A percentile compares a stretch with the other conserved stretches of the same genome.
These are phyloP conservation scores for Nowickia ferox DNA, from an alignment of 2,888 invertebrate genomes.

Conservation along the genomic window DNA sequence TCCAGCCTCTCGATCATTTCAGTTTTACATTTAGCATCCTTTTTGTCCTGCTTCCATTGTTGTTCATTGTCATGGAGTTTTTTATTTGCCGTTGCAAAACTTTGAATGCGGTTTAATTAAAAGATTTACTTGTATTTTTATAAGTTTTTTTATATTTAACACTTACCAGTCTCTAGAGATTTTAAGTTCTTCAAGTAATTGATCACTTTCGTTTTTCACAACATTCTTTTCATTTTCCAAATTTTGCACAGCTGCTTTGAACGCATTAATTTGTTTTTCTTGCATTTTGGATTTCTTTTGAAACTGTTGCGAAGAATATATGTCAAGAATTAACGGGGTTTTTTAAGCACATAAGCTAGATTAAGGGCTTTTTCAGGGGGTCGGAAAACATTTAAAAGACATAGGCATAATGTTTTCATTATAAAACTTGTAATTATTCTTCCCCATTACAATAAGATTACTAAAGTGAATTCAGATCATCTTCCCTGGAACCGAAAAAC, in stretches of 20 bases:
- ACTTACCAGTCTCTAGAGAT: conserved; percentile 65
- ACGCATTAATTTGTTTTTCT: neutral
- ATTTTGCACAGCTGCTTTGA: conserved; percentile 1
- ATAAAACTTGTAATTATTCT: no score
- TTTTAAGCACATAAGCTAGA: no score
- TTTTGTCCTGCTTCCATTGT: conserved; percentile 65
- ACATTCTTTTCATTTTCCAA: conserved; percentile 68
- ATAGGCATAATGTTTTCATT: no score
- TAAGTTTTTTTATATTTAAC: neutral
- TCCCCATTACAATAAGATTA: no score
- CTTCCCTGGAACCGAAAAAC: no score
- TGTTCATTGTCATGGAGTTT: conserved; percentile 65
- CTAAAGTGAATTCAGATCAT: no score
- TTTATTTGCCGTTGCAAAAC: conserved; percentile 56
- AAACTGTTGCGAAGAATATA: conserved; percentile 36
- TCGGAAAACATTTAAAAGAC: no score
- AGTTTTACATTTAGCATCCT: conserved; percentile 52
- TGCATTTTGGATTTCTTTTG: conserved; percentile 48
- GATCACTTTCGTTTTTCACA: conserved; percentile 45
- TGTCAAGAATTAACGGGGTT: no score
- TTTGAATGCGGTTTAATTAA: conserved; percentile 14
- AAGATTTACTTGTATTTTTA: neutral
- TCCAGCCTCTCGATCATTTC: conserved; percentile 68
- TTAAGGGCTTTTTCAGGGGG: no score
- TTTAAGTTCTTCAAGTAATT: conserved; percentile 65